Conservation (phyloP, 2,113 vertebrate genomes). For the Sardina pilchardus region DNA sequence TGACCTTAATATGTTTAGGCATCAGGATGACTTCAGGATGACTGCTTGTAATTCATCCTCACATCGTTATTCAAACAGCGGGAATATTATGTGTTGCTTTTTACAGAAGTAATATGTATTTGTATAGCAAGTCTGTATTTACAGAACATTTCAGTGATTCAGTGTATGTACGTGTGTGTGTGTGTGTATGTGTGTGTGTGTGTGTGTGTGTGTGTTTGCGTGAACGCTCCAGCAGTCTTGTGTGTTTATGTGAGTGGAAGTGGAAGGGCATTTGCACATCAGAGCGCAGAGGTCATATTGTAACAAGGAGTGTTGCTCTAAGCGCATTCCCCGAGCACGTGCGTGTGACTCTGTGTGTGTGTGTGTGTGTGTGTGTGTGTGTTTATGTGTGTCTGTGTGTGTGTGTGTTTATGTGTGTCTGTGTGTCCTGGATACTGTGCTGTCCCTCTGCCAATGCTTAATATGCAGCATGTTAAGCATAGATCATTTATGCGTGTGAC, state of each 20-base stretch:
- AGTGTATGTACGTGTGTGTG: neutral
- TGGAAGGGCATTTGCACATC: constrained; percentile 12
- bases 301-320: neutral
- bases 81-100: neutral
- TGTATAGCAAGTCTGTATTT: neutral
- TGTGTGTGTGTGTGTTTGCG: neutral
- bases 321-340: neutral
- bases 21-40: neutral
- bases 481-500: too few species aligned
- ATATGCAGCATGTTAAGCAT: neutral
- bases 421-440: neutral
- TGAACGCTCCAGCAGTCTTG: neutral
- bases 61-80: neutral
- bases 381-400: neutral
- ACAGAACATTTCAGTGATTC: too few species aligned
- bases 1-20: neutral
- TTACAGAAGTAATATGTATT: neutral
- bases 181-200: neutral
- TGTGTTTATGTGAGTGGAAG: neutral
- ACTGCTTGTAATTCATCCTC: neutral
- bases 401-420: neutral
- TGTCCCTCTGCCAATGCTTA: neutral
- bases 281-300: neutral
- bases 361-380: neutral
- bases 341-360: neutral